Evolutionary conservation across 2,113 vertebrate genomes (phyloP).

Genomic region (Grammomys dolichurus): DNA sequence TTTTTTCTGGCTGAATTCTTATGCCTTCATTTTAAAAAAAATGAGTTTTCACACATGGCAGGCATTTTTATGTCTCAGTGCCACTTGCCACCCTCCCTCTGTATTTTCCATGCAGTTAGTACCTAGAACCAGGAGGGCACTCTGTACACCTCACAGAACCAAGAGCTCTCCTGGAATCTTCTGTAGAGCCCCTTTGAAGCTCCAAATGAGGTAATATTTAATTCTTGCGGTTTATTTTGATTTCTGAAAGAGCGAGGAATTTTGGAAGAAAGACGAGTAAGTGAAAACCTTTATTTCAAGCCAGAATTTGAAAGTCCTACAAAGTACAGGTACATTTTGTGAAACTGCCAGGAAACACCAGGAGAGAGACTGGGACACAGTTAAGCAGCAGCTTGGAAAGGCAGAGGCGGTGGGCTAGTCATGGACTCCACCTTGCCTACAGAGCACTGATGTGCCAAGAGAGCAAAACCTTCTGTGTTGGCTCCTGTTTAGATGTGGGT

Average conservation of each 20-base stretch:
- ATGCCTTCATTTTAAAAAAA: slow-evolving; percentile 63
- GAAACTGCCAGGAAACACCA: background rate
- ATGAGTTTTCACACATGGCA: slow-evolving; percentile 77
- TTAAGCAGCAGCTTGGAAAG: background rate
- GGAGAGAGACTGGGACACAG: background rate
- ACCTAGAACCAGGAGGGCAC: slow-evolving; percentile 53
- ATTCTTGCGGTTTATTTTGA: background rate
- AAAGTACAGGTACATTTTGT: slow-evolving; percentile 39
- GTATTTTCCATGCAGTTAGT: slow-evolving; percentile 45
- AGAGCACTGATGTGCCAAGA: background rate
- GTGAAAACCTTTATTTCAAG: background rate
- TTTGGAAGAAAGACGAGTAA: background rate
- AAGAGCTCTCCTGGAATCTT: background rate
- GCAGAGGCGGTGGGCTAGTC: background rate
- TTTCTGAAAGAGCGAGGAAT: slow-evolving; percentile 11
- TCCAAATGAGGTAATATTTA: background rate
- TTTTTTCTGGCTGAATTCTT: slow-evolving; percentile 74
- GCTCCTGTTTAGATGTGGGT: background rate
- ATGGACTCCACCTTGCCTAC: background rate
- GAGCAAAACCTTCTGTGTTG: background rate
- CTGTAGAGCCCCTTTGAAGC: background rate
- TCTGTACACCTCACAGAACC: background rate
- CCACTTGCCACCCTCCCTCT: slow-evolving; percentile 27
- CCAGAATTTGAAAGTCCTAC: background rate
- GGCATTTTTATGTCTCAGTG: slow-evolving; percentile 57